Conservation (phyloP, 1,140 invertebrate species). For the Trypoxylus dichotomus region DNA sequence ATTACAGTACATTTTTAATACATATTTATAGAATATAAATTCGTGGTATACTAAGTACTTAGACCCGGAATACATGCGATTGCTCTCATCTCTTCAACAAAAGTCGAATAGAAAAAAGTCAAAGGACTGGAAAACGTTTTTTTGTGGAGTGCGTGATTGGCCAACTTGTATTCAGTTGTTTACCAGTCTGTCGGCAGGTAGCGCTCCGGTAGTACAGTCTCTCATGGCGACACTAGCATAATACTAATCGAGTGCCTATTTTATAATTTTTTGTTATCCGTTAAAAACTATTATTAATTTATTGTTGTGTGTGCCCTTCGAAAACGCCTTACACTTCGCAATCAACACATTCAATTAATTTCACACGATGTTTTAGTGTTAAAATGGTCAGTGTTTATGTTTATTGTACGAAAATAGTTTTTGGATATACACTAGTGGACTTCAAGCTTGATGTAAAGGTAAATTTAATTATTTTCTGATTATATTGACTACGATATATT, state of each 20-base stretch:
- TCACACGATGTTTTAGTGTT: conserved; percentile 29
- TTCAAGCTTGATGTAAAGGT: conserved; percentile 28
- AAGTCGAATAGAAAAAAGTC: conserved; percentile 12
- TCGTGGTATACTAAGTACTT: background rate
- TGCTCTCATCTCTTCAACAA: background rate
- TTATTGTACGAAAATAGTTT: conserved; percentile 30
- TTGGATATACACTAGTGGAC: conserved; percentile 27
- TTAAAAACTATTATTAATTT: conserved; percentile 29
- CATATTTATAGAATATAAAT: background rate
- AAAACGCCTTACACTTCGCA: conserved; percentile 4
- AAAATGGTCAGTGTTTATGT: conserved; percentile 29
- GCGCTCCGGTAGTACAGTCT: conserved; percentile 28
- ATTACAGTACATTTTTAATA: too few species aligned
- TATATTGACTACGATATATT: background rate
- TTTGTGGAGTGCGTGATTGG: conserved; percentile 23
- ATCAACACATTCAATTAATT: conserved; percentile 25
- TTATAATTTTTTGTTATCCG: conserved; percentile 27
- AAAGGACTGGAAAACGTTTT: conserved; percentile 25
- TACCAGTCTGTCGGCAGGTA: conserved; percentile 28
- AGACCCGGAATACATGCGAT: background rate
- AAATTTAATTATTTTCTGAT: conserved; percentile 28
- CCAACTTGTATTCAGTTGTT: conserved; percentile 29
- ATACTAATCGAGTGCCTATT: conserved; percentile 30
- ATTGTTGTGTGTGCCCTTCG: conserved; percentile 26
- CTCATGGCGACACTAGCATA: conserved; percentile 29